Evolutionary conservation across 2,113 vertebrate species (phyloP).

Genomic region (Thalassarche chlororhynchos): DNA sequence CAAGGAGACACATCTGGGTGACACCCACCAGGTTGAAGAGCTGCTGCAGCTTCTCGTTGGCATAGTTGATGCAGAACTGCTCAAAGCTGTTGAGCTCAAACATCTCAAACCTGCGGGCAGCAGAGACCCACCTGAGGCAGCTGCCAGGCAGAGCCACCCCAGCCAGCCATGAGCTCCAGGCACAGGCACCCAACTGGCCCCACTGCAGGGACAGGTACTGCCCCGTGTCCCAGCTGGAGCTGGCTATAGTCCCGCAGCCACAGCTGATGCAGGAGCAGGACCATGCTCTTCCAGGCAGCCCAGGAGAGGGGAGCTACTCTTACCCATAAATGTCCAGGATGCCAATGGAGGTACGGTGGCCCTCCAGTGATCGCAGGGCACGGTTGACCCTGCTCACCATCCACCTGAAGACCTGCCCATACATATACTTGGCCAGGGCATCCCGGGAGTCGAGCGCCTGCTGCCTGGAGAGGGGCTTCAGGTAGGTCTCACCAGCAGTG

Average conservation of each 20-base stretch:
- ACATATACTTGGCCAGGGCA: conserved; percentile 79
- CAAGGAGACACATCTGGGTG: neutral
- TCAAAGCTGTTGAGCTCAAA: conserved; percentile 86
- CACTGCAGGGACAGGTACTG: neutral
- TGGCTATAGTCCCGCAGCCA: neutral
- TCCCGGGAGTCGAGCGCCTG: conserved; percentile 70
- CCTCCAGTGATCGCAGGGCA: conserved; percentile 62
- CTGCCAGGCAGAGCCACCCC: neutral
- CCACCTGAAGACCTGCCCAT: conserved; percentile 78
- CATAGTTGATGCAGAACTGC: conserved; percentile 91
- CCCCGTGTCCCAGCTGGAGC: neutral
- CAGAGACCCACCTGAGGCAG: neutral
- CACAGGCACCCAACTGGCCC: neutral
- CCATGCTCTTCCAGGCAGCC: neutral
- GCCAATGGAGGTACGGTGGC: conserved; percentile 69
- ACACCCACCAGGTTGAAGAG: conserved; percentile 83
- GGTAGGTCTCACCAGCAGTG: conserved; percentile 74
- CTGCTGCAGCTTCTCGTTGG: conserved; percentile 89
- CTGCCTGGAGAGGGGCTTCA: conserved; percentile 77
- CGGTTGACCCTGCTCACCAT: conserved; percentile 75
- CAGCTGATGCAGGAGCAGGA: neutral
- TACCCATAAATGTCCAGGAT: conserved; percentile 84
- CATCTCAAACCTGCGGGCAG: conserved; percentile 77
- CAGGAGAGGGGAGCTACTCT: neutral
- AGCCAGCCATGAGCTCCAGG: neutral